Conservation (phyloP, 2,797 vertebrate species). For the Falco columbarius region DNA sequence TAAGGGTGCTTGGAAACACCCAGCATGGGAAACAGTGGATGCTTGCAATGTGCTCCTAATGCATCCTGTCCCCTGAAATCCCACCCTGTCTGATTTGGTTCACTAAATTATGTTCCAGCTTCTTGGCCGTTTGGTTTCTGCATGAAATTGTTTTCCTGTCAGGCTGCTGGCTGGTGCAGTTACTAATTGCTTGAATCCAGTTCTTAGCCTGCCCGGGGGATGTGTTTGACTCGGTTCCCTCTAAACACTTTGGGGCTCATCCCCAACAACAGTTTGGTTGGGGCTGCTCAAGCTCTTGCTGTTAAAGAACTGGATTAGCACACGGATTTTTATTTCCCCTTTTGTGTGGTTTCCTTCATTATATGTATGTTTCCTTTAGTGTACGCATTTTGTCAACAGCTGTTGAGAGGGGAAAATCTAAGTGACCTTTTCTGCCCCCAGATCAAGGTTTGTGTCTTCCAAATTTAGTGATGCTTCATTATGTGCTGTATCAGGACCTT, state of each 20-base stretch:
- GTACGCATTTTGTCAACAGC: not conserved
- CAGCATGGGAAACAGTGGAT: not conserved
- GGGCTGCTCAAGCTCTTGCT: not conserved
- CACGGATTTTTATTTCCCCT: not conserved
- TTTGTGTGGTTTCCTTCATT: not conserved
- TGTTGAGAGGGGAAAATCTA: not conserved
- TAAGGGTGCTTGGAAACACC: not conserved
- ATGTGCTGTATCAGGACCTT: not conserved
- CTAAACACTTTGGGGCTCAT: not conserved
- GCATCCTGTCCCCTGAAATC: not conserved
- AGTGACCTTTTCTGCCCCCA: not conserved
- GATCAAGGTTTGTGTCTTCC: not conserved
- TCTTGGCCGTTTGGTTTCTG: not conserved
- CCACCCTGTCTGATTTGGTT: not conserved
- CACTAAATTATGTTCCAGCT: not conserved
- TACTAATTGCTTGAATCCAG: not conserved
- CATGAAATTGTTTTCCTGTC: not conserved
- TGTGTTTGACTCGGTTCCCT: not conserved
- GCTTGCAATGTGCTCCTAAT: fast-evolving
- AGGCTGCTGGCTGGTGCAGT: not conserved
- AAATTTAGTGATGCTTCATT: not conserved
- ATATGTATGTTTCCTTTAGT: not conserved
- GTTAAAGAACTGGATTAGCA: not conserved
- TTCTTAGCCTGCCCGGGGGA: not conserved
- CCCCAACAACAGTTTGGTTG: not conserved